Evolutionary conservation across 1,140 invertebrate species (phyloP).

Genomic region (Drosophila repletoides): DNA sequence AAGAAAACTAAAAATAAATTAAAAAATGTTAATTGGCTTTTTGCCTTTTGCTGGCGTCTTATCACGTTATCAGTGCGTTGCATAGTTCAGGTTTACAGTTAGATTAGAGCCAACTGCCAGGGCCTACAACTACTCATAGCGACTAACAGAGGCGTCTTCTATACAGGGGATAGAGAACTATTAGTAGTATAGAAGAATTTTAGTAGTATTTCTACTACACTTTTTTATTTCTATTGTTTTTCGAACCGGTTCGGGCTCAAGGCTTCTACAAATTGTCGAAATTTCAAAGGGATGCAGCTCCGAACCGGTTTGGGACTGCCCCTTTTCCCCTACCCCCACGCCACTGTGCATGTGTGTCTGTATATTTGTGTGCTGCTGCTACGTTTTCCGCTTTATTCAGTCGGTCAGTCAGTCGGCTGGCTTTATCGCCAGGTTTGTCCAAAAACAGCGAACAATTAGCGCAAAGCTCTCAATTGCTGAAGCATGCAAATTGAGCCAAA

Average conservation of each 20-base stretch:
- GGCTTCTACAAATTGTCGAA: too few species aligned
- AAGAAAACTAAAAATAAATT: neutral
- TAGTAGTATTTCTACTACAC: too few species aligned
- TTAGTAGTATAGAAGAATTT: too few species aligned
- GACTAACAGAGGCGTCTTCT: too few species aligned
- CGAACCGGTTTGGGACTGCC: too few species aligned
- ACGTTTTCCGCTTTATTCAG: slow-evolving; percentile 2
- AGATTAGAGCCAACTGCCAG: slow-evolving; percentile 24
- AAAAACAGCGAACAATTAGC: slow-evolving; percentile 55
- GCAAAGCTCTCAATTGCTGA: slow-evolving; percentile 45
- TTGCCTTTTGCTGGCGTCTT: slow-evolving; percentile 21
- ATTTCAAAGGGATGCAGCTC: too few species aligned
- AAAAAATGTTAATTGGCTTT: slow-evolving; percentile 35
- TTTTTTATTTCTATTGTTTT: too few species aligned
- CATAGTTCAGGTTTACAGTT: slow-evolving; percentile 47
- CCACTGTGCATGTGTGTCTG: neutral
- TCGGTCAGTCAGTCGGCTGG: slow-evolving; percentile 9
- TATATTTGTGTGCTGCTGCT: neutral
- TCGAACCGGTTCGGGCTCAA: too few species aligned
- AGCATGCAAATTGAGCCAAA: slow-evolving; percentile 39
- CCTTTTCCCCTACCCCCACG: too few species aligned
- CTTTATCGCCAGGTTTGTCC: slow-evolving; percentile 31
- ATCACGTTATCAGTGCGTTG: slow-evolving; percentile 44
- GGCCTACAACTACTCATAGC: too few species aligned
- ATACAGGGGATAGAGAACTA: too few species aligned